These are phyloP conservation scores for Styela plicata DNA, from an alignment of 23 tunicate genomes.

Conservation along the genomic window DNA sequence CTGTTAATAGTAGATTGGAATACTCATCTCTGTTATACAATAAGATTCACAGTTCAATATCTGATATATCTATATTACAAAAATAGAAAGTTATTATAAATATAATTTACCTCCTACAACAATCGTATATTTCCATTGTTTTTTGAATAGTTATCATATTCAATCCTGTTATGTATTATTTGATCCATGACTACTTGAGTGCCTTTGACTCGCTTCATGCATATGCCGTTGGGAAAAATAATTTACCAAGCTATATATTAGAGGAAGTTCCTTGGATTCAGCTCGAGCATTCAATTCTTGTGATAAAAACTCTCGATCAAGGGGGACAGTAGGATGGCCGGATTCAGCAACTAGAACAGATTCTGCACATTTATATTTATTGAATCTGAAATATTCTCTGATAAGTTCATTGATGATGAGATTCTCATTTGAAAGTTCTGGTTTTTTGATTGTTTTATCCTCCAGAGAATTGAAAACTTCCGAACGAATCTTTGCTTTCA, in stretches of 20 bases:
- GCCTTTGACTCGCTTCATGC: conserved; percentile 4
- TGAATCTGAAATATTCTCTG: conserved; percentile 76
- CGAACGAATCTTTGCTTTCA: conserved; percentile 73
- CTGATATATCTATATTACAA: too few species aligned
- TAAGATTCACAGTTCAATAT: too few species aligned
- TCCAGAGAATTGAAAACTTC: conserved; percentile 79
- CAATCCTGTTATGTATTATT: too few species aligned
- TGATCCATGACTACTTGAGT: too few species aligned
- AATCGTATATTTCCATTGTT: too few species aligned
- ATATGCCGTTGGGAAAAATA: conserved; percentile 1
- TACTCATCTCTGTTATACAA: too few species aligned
- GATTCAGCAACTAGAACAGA: conserved; percentile 87
- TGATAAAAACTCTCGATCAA: conserved; percentile 72
- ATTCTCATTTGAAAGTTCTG: conserved; percentile 76
- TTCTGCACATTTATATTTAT: conserved; percentile 83
- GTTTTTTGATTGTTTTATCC: conserved; percentile 58
- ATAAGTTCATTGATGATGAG: conserved; percentile 82
- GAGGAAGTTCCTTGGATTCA: conserved; percentile 47
- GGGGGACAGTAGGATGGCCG: conserved; percentile 73
- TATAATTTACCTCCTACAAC: too few species aligned
- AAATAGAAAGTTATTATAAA: too few species aligned
- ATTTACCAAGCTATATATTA: conserved; percentile 59
- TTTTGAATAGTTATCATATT: too few species aligned
- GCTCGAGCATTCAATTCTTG: conserved; percentile 74
- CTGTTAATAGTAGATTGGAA: too few species aligned